Evolutionary conservation across 2,888 invertebrate species (phyloP).

Genomic region (Tenthredo scrophulariae): DNA sequence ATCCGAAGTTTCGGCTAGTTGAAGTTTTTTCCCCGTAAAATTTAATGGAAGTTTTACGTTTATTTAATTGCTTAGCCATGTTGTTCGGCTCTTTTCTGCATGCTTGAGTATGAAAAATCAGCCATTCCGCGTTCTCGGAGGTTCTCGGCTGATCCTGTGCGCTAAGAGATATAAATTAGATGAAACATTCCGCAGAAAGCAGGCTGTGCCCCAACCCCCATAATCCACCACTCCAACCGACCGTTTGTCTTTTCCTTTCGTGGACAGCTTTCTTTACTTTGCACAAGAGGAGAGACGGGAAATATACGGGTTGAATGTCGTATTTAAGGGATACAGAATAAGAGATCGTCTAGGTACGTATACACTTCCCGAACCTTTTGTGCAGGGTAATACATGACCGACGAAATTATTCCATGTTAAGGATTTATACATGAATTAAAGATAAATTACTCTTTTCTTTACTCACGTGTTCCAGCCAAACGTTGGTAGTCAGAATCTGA

Average conservation of each 20-base stretch:
- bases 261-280: conserved; percentile 35
- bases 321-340: conserved; percentile 37
- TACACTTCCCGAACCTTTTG: neutral
- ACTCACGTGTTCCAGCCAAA: conserved; percentile 96
- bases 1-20: neutral
- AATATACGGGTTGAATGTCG: conserved; percentile 42
- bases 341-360: conserved; percentile 23
- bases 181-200: conserved; percentile 46
- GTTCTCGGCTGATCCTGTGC: conserved; percentile 9
- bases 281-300: conserved; percentile 27
- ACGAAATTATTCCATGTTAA: neutral
- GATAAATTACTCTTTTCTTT: conserved; percentile 50
- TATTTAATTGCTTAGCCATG: neutral
- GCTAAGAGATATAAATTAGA: conserved; percentile 50
- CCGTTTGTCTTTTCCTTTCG: conserved; percentile 39
- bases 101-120: conserved; percentile 37
- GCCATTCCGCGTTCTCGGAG: neutral
- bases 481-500: conserved; percentile 96
- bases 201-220: conserved; percentile 26
- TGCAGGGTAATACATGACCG: conserved; percentile 1
- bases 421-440: conserved; percentile 14
- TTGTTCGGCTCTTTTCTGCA: conserved; percentile 28
- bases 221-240: conserved; percentile 30
- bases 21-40: too few species aligned
- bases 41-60: neutral